Percentiles rank a stretch among this genome's conserved stretches.
phyloP scores from a whole-genome alignment of 2,888 invertebrate genomes.

The Dorcus hopei region DNA sequence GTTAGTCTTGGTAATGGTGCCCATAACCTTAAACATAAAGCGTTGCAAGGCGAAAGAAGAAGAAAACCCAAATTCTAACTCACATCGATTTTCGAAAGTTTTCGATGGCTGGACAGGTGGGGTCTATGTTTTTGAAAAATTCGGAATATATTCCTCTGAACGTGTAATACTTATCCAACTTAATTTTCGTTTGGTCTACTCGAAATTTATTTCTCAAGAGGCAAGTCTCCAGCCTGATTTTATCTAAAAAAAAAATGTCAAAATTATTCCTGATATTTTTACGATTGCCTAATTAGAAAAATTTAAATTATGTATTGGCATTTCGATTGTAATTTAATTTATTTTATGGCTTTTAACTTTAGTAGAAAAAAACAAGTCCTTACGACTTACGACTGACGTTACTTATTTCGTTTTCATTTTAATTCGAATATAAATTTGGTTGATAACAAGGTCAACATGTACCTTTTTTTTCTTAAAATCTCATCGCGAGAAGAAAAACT shows the following conservation, averaged over 20 bases:
- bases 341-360: too few species aligned
- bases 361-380: too few species aligned
- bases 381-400: too few species aligned
- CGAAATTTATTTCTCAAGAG: slow-evolving; percentile 16
- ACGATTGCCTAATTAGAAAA: background rate
- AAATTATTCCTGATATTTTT: background rate
- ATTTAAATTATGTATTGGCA: background rate
- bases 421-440: too few species aligned
- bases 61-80: background rate
- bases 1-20: background rate
- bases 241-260: background rate
- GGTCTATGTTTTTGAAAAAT: background rate
- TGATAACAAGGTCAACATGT: too few species aligned
- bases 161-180: slow-evolving; percentile 11
- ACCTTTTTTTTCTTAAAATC: too few species aligned
- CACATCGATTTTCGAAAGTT: background rate
- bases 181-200: slow-evolving; percentile 11
- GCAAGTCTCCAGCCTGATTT: slow-evolving; percentile 4
- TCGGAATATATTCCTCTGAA: background rate
- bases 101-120: background rate
- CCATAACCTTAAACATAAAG: background rate
- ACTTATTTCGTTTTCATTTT: too few species aligned
- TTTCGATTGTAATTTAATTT: too few species aligned
- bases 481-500: too few species aligned
- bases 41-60: background rate